Evolutionary conservation across 1,140 invertebrate genomes (phyloP).

Genomic region (Temnothorax curvispinosus): DNA sequence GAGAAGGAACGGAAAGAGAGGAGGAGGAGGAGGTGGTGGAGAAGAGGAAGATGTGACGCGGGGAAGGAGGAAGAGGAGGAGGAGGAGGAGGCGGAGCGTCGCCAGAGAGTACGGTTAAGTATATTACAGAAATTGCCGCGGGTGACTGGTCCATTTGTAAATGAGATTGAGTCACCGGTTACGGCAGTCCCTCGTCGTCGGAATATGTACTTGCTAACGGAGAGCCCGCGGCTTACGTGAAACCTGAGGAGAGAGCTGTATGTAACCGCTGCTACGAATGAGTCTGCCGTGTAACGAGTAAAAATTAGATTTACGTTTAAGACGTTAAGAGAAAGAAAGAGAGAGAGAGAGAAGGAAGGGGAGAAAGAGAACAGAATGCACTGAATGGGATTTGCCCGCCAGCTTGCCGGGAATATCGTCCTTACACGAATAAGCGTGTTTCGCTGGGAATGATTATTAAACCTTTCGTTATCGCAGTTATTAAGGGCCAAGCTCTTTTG

Average conservation of each 20-base stretch:
- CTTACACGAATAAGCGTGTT: conserved; percentile 13
- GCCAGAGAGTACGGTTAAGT: conserved; percentile 58
- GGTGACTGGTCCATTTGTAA: conserved; percentile 73
- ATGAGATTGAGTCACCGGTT: conserved; percentile 65
- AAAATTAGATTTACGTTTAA: conserved; percentile 70
- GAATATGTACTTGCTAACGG: conserved; percentile 54
- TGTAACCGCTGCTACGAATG: conserved; percentile 30
- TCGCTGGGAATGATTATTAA: conserved; percentile 20
- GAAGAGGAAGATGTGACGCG: not conserved
- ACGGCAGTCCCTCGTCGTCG: conserved; percentile 46
- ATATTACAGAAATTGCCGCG: conserved; percentile 70
- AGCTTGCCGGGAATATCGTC: not conserved
- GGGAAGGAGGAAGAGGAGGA: not conserved
- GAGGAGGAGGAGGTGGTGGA: not conserved
- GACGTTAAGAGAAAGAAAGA: not conserved
- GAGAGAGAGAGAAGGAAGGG: not conserved
- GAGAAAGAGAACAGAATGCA: not conserved
- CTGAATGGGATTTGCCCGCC: conserved; percentile 1
- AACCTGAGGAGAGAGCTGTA: conserved; percentile 9
- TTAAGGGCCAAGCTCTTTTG: not conserved
- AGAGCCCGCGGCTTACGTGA: conserved; percentile 38
- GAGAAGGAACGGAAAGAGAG: not conserved
- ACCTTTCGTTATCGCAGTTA: not conserved
- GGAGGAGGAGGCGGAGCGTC: conserved; percentile 2
- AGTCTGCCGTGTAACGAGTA: conserved; percentile 32